Base-by-base conservation (phyloP, 2,797 vertebrate genomes). In the Sparidentex hasta region DNA sequence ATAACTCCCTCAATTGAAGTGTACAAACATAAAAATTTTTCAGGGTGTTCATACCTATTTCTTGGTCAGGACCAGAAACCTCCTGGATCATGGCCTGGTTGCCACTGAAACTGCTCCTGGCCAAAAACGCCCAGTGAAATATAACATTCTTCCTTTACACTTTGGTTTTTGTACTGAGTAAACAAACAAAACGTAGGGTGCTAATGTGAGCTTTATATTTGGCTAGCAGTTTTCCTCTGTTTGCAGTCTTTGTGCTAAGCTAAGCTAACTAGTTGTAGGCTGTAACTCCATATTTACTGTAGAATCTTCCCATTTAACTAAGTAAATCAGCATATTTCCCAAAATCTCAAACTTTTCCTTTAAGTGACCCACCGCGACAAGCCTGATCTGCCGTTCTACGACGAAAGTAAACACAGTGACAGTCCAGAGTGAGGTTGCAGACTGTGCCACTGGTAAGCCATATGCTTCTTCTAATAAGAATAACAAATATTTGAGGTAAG, bases 371-470 rank as follows among this genome's bases (percentile, higher is more conserved):
- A 46, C 47, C 14, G 14, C 1, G 12, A 64, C 59, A 54, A 62
- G 70, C 38, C 51, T 11, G 20, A 62, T 61, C 63, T 65, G 68
- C 46, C 52, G n/a, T 56, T 66, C 48, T 38, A 27, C 12, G 12
- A 58, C 73, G 50, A 78, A 83, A 48, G 41, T 65, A 58, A 66
- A 83, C 13, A 76, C 80, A 63, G 78, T 82, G 87, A 86, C 72
- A 80, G 79, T 52, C 76, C 41, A 54, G 73, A 55, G 52, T 56
- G 68, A 81, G 70, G 80, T 81, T 87, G 77, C 91, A 89, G 83
- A 87, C 88, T 87, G 84, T 70, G 86, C 78, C 78, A 33, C 65
- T 29, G 72, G 5, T 74, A 91, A 92, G 89, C 91, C 92, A 93
- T 92, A 88, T 43, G 27, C 72, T 72, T 27, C 71, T 85, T 75